These are phyloP conservation scores for Taenaris catops DNA, from an alignment of 2,888 invertebrate genomes.

Conservation along the genomic window DNA sequence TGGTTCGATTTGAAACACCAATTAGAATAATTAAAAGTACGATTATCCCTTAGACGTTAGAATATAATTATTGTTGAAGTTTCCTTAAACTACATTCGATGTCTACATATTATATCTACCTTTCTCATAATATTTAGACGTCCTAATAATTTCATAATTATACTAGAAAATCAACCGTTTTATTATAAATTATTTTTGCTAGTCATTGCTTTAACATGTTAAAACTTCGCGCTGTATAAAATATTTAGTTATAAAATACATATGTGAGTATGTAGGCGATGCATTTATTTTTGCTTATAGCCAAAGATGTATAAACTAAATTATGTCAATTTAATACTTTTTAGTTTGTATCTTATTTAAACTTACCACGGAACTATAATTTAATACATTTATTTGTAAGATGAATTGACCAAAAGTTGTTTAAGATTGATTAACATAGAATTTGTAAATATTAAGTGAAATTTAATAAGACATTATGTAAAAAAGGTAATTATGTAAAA, in stretches of 20 bases:
- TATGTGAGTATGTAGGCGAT: neutral
- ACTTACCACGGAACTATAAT: conserved; percentile 1
- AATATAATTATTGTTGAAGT: conserved; percentile 14
- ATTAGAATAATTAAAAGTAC: conserved; percentile 37
- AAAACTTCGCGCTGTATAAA: conserved; percentile 3
- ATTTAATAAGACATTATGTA: conserved; percentile 50
- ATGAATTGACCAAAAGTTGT: conserved; percentile 77
- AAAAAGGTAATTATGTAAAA: conserved; percentile 51
- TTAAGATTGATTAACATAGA: conserved; percentile 46
- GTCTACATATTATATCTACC: neutral
- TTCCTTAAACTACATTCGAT: conserved; percentile 6
- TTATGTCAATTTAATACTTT: conserved; percentile 4
- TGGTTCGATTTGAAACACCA: conserved; percentile 61
- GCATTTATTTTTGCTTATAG: conserved; percentile 2
- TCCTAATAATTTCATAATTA: neutral
- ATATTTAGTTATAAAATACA: neutral
- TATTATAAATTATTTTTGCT: no score
- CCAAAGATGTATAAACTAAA: neutral
- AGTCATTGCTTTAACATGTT: no score
- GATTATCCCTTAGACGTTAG: conserved; percentile 15
- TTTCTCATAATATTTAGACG: neutral
- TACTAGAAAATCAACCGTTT: no score
- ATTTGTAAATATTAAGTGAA: conserved; percentile 47
- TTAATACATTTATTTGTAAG: conserved; percentile 50
- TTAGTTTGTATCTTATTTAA: neutral